Conservation (phyloP, 2,113 vertebrate species). For the Mola mola region DNA sequence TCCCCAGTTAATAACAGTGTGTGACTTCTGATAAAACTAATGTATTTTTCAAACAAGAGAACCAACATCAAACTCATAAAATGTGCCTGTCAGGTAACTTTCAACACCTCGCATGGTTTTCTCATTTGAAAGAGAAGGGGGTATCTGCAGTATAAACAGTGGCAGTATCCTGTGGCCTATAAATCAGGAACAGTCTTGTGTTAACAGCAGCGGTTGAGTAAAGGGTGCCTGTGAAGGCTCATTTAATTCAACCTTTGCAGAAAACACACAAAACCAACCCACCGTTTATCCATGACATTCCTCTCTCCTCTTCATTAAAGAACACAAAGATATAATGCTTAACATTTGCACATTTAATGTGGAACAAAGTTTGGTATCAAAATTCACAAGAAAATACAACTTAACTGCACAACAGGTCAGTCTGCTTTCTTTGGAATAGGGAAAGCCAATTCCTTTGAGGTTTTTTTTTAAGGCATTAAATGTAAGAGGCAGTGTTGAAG, state of each 20-base stretch:
- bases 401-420: too few relatives aligned
- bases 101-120: conserved; percentile 50
- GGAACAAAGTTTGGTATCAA: too few relatives aligned
- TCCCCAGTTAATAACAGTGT: too few relatives aligned
- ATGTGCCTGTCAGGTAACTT: conserved; percentile 61
- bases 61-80: conserved; percentile 35
- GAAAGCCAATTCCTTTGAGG: too few relatives aligned
- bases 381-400: too few relatives aligned
- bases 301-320: neutral
- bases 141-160: conserved; percentile 50
- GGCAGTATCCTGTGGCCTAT: conserved; percentile 31
- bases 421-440: too few relatives aligned
- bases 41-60: conserved; percentile 30
- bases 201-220: conserved; percentile 41
- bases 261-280: neutral
- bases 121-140: conserved; percentile 22
- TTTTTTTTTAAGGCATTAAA: too few relatives aligned
- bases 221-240: conserved; percentile 50
- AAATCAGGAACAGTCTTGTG: conserved; percentile 56
- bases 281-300: conserved; percentile 31
- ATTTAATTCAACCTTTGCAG: conserved; percentile 26
- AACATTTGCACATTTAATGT: neutral
- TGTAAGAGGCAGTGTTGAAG: too few relatives aligned
- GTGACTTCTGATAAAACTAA: conserved; percentile 49
- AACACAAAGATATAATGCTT: neutral